Percentiles rank a stretch among this genome's conserved stretches.
Evolutionary conservation across 2,797 vertebrate genomes (phyloP).

Genomic region (Psittacula echo): DNA sequence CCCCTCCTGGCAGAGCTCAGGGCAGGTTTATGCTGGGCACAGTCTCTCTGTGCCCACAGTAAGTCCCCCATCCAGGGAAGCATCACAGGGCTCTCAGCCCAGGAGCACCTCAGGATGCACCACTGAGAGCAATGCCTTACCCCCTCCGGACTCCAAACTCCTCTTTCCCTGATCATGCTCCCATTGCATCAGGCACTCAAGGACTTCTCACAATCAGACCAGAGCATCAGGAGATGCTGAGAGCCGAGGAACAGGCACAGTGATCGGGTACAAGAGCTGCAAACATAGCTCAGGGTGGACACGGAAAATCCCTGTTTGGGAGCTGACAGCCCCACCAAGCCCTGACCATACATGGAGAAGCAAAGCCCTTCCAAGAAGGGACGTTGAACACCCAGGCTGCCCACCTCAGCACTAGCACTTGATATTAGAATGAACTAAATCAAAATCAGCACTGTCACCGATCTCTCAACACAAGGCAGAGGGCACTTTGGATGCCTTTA

Average conservation of each 20-base stretch:
- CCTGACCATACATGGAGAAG: rapidly evolving
- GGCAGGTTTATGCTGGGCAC: not conserved
- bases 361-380: not conserved
- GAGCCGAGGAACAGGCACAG: not conserved
- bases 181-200: not conserved
- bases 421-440: not conserved
- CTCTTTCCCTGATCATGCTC: not conserved
- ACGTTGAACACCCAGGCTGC: not conserved
- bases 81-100: not conserved
- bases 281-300: not conserved
- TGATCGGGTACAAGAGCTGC: not conserved
- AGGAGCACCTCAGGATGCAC: not conserved
- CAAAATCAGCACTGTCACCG: not conserved
- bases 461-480: not conserved
- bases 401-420: not conserved
- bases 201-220: not conserved
- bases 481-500: not conserved
- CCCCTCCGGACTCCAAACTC: not conserved
- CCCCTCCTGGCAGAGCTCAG: not conserved
- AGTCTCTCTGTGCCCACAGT: not conserved
- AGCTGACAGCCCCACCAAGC: not conserved
- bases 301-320: not conserved
- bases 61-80: not conserved
- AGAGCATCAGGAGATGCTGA: not conserved
- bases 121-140: rapidly evolving